These are phyloP conservation scores for Gymnocypris eckloni DNA, from an alignment of 2,797 vertebrate species.

Conservation along the genomic window DNA sequence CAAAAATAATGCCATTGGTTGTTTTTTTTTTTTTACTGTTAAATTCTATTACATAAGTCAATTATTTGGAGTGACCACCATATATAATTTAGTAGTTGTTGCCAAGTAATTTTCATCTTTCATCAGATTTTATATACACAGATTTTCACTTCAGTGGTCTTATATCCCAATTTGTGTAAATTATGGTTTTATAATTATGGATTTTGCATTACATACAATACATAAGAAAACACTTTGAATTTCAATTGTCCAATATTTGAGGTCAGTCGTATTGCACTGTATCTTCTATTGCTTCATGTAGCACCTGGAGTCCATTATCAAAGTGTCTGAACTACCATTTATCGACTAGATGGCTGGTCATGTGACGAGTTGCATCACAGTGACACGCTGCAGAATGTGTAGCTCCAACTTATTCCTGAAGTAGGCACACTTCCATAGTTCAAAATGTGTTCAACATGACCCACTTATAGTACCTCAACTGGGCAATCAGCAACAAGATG, in stretches of 20 bases:
- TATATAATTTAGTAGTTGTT: neutral
- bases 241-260: neutral
- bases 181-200: neutral
- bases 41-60: neutral
- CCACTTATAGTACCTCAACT: neutral
- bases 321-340: neutral
- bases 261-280: slow-evolving; percentile 1
- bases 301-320: neutral
- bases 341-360: neutral
- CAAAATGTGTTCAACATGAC: neutral
- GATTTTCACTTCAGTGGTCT: neutral
- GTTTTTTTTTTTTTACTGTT: neutral
- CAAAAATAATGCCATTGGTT: neutral
- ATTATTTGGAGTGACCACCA: neutral
- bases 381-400: neutral
- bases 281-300: slow-evolving; percentile 23
- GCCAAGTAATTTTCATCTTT: neutral
- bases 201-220: neutral
- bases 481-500: neutral
- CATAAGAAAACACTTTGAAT: neutral
- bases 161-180: neutral
- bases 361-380: neutral
- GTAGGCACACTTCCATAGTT: neutral
- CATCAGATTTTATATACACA: no score
- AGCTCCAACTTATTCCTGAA: neutral